Percentiles rank a stretch among this genome's conserved stretches.
Conservation (phyloP, 2,113 vertebrate genomes). For the Ptilonorhynchus violaceus region DNA sequence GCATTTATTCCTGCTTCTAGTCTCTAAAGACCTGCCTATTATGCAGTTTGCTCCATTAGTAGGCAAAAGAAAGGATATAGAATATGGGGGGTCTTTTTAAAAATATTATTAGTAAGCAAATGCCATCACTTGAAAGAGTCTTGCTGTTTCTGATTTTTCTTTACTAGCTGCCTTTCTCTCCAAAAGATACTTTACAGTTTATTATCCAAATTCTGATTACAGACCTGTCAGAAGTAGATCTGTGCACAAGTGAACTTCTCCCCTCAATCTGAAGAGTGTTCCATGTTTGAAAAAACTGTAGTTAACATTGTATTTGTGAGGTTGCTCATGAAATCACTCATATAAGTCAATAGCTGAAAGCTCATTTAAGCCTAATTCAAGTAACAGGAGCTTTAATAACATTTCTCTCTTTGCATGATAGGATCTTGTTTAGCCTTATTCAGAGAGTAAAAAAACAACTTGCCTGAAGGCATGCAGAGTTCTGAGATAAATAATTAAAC, state of each 20-base stretch:
- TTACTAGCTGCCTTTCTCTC: not conserved
- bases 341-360: not conserved
- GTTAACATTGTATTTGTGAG: not conserved
- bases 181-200: not conserved
- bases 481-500: not conserved
- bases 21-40: not conserved
- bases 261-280: not conserved
- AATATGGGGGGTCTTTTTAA: accelerated
- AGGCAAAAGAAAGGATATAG: not conserved
- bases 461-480: not conserved
- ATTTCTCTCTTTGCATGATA: not conserved
- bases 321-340: not conserved
- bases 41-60: not conserved
- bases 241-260: not conserved
- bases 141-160: not conserved
- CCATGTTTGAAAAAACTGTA: not conserved
- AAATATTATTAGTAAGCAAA: not conserved
- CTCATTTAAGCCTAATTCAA: not conserved
- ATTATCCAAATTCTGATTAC: not conserved
- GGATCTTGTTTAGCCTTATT: not conserved
- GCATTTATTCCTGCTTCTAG: not conserved
- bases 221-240: not conserved
- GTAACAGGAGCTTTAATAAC: not conserved
- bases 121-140: not conserved
- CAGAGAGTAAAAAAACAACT: not conserved